phyloP scores from a whole-genome alignment of 2,888 invertebrate species.

The Ganaspis brasiliensis region DNA sequence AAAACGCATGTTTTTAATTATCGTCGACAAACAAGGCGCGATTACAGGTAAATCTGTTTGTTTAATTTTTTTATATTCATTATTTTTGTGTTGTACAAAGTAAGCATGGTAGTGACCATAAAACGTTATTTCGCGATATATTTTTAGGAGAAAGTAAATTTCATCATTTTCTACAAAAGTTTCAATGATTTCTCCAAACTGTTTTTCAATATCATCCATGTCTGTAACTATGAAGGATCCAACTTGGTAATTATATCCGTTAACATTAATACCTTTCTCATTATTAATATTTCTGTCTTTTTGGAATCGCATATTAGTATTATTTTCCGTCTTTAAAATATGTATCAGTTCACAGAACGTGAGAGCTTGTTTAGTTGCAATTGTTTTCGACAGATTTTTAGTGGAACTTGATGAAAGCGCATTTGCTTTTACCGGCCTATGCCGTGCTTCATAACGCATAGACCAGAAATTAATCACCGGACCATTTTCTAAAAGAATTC shows the following conservation, averaged over 20 bases:
- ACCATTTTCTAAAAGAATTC: constrained; percentile 6
- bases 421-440: neutral
- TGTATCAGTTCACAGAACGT: no score
- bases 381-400: neutral
- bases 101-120: no score
- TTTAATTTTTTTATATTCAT: no score
- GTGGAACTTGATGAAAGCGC: neutral
- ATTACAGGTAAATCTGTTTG: no score
- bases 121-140: no score
- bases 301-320: neutral
- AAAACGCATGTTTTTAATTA: no score
- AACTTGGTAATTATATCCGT: neutral
- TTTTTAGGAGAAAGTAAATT: no score
- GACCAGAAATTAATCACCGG: neutral
- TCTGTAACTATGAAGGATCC: neutral
- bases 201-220: neutral
- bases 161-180: neutral
- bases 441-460: neutral
- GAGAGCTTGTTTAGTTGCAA: constrained; percentile 4
- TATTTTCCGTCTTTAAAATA: neutral
- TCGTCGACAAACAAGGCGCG: no score
- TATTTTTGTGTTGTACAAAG: no score
- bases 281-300: neutral
- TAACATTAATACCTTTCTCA: neutral
- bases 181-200: no score